Percentiles rank a stretch among this genome's conserved stretches.
Evolutionary conservation across 1,140 invertebrate genomes (phyloP).

Genomic region (Cherax destructor): DNA sequence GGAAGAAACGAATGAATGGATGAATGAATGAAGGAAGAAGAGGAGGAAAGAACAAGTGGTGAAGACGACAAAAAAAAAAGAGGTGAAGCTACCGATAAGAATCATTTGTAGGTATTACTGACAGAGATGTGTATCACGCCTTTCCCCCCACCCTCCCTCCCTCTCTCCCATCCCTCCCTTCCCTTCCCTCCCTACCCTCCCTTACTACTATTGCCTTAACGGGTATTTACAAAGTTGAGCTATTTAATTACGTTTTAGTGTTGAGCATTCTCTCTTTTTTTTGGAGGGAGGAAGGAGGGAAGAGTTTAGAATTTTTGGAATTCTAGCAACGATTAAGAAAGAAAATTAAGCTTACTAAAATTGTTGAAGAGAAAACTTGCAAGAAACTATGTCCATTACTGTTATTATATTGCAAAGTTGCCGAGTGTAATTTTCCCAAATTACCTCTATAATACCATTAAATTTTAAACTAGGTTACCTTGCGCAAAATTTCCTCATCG

Average conservation of each 20-base stretch:
- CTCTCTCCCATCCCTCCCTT: too few relatives aligned
- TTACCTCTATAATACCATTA: conserved; percentile 70
- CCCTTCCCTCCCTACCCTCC: not conserved
- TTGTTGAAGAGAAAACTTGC: conserved; percentile 68
- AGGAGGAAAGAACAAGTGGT: not conserved
- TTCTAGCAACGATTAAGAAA: conserved; percentile 67
- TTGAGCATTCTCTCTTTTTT: conserved; percentile 39
- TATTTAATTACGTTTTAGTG: conserved; percentile 65
- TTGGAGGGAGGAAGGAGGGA: not conserved
- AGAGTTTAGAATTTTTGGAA: conserved; percentile 66
- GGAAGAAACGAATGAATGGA: not conserved
- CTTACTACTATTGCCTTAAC: not conserved
- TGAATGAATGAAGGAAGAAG: not conserved
- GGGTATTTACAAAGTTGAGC: conserved; percentile 62
- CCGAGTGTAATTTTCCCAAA: conserved; percentile 69
- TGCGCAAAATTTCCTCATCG: conserved; percentile 66
- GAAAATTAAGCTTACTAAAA: conserved; percentile 70
- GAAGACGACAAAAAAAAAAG: too few relatives aligned
- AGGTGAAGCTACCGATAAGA: too few relatives aligned
- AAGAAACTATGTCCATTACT: conserved; percentile 69
- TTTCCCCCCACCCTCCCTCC: too few relatives aligned
- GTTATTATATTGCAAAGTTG: conserved; percentile 69
- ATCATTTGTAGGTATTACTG: too few relatives aligned
- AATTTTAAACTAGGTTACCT: conserved; percentile 68
- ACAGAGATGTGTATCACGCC: conserved; percentile 23